Conservation (phyloP, 2,113 vertebrate genomes). For the Proteles cristata region DNA sequence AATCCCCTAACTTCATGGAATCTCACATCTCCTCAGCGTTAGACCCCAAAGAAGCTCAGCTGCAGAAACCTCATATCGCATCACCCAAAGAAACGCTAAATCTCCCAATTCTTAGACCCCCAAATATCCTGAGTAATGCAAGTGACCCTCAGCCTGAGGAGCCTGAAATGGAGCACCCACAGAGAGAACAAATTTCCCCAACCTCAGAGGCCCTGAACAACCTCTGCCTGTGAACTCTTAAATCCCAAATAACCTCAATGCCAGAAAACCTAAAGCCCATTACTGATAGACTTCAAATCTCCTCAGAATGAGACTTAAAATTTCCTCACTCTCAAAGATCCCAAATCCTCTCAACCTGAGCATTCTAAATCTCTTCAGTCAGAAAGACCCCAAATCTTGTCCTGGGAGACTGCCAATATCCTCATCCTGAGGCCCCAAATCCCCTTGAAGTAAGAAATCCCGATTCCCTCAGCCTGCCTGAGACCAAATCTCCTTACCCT, state of each 20-base stretch:
- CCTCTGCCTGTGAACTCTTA: not conserved
- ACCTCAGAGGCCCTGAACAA: not conserved
- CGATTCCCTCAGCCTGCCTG: not conserved
- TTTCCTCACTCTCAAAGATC: not conserved
- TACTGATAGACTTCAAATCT: not conserved
- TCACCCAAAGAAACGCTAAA: not conserved
- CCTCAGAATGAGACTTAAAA: not conserved
- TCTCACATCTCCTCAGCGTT: not conserved
- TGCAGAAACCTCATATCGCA: not conserved
- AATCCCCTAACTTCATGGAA: not conserved
- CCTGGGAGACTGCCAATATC: not conserved
- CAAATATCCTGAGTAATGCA: not conserved
- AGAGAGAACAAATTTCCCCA: not conserved
- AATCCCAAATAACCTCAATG: not conserved
- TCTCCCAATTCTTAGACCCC: not conserved
- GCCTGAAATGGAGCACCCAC: not conserved
- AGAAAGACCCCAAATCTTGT: not conserved
- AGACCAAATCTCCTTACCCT: too few species aligned
- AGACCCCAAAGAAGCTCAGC: not conserved
- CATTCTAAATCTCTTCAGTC: not conserved
- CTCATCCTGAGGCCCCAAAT: not conserved
- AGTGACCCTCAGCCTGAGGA: not conserved
- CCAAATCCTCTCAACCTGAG: not conserved
- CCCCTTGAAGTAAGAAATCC: not conserved
- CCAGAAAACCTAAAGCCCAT: not conserved